Conservation (phyloP, 2,888 invertebrate genomes). For the Muschampia plurimacula region DNA sequence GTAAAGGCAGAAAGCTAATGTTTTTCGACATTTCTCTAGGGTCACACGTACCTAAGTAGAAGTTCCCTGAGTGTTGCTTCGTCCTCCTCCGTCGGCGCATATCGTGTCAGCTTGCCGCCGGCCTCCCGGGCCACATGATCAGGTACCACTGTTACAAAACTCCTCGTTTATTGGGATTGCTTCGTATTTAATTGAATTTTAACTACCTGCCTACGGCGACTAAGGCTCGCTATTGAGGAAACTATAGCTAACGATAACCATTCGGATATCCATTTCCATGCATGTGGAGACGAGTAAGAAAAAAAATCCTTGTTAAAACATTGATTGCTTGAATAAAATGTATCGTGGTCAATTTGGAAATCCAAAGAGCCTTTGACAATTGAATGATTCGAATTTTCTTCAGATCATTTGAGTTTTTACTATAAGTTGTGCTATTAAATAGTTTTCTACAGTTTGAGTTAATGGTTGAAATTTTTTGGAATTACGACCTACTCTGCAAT, state of each 20-base stretch:
- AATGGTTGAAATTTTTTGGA: not conserved
- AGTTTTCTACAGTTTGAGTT: too few species aligned
- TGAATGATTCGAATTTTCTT: not conserved
- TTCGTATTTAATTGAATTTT: constrained; percentile 21
- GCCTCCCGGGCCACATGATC: constrained; percentile 85
- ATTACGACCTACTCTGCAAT: not conserved
- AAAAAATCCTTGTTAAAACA: not conserved
- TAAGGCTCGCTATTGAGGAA: constrained; percentile 22
- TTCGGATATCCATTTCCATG: constrained; percentile 15
- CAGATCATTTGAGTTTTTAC: not conserved
- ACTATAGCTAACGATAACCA: constrained; percentile 15
- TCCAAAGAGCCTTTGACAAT: not conserved
- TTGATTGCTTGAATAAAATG: not conserved
- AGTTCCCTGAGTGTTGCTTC: constrained; percentile 97
- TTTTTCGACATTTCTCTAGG: constrained; percentile 62
- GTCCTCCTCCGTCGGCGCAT: constrained; percentile 95
- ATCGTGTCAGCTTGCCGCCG: constrained; percentile 89
- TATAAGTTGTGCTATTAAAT: too few species aligned
- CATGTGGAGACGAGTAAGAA: constrained; percentile 23
- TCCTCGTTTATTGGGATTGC: constrained; percentile 65
- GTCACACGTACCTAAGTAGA: constrained; percentile 93
- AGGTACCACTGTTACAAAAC: constrained; percentile 83
- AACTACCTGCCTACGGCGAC: constrained; percentile 29
- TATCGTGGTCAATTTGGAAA: not conserved
- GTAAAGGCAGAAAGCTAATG: constrained; percentile 75